Evolutionary conservation across 1,140 invertebrate genomes (phyloP), one percentile per base, ranked within the genome.

Genomic region (Drosophila subpulchrella): DNA sequence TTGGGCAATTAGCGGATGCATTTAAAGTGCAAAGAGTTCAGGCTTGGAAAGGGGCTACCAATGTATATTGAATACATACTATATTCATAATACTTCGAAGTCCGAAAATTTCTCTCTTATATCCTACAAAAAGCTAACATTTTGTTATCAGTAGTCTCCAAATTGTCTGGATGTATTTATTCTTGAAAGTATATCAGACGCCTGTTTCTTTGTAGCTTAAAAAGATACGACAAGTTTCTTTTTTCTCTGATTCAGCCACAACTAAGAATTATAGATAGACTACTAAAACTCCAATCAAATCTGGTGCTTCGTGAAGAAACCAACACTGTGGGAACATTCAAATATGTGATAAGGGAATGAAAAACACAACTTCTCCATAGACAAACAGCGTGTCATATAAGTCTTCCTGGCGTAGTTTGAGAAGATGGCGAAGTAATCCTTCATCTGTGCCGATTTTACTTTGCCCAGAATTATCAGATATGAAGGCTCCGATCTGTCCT

Each of bases 271-370:
- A n/a, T n/a, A 13, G 61, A 5, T 3, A 55, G 39, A 12, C 32
- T 81, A 41, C 24, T 71, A 4, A 75, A 85, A 3, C 36, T 15
- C 81, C 81, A 85, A 12, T 78, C 65, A 6, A 7, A 54, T 8
- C 11, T 13, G 32, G 63, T 78, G 62, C 50, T 75, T 3, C 77
- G 74, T 0, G 54, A 5, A 0, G 50, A 5, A 0, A 80, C 41
- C 42, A 84, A 39, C 24, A 78, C 60, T 12, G 39, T 61, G 17
- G 75, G 53, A 1, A 50, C 7, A 2, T 50, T 1, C 24, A 83
- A 34, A 2, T 15, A 20, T 0, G 13, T 20, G 3, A 51, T 17
- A 24, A 83, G 10, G 1, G 4, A 13, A 13, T 51, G n/a, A n/a
- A n/a, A n/a, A n/a, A n/a, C n/a, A n/a, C n/a, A n/a, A n/a, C n/a